Evolutionary conservation across 2,797 vertebrate species (phyloP), one percentile per base, ranked within the genome.

Genomic region (Pyrrhura leucotis): DNA sequence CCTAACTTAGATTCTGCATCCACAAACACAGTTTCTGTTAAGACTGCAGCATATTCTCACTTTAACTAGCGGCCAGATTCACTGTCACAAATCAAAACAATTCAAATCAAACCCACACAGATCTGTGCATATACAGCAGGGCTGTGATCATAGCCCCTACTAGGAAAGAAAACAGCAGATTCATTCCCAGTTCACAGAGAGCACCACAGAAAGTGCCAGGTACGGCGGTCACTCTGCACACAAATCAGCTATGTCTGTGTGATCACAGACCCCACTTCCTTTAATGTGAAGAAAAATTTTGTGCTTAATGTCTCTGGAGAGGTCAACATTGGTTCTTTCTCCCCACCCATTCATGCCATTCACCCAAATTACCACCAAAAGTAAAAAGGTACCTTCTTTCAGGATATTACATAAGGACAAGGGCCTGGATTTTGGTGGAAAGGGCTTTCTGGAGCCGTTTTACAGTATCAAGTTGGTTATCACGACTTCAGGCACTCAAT

Each of bases 401-500:
- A 95, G 79, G 89, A 68, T 54, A 88, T 40, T 96, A 82, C 79
- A 88, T 84, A 92, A 92, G 63, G 66, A 73, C 76, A 92, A 22
- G 63, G 89, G 31, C n/a, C 68, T 95, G 89, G 79, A 69, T 83
- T 93, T 92, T 92, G 58, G 85, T 75, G 82, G 47, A 93, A 54
- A 94, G 28, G 76, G 72, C 72, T 88, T 94, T 95, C 82, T 95
- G 95, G 40, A 93, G 82, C 54, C 77, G 84, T 94, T 96, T 93
- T 91, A 95, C 54, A 93, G 73, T 89, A 84, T 88, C 76, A 61
- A 73, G 63, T 67, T 91, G 76, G 59, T 89, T 92, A 89, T 48
- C 90, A 75, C 62, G 76, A 78, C 91, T 95, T 93, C 91, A 92
- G 82, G 69, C 59, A 91, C 33, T 94, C 82, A 94, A 39, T 83